Conservation (phyloP, 2,888 invertebrate genomes). For the Cheilosia grossa region DNA sequence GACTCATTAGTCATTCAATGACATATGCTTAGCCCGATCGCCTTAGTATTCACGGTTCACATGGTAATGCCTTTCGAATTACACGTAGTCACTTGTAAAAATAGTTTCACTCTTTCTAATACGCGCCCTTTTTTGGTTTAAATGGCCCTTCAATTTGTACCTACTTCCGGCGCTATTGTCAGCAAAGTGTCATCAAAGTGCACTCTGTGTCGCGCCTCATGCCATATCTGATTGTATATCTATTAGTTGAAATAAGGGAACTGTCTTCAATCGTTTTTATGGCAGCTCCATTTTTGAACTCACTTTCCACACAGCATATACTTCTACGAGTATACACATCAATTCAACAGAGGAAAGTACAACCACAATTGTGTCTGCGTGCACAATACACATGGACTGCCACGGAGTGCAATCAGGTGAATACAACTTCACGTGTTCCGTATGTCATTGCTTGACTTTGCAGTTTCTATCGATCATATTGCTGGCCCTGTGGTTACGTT, state of each 20-base stretch:
- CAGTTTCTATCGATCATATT: constrained; percentile 65
- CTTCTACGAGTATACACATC: too few species aligned
- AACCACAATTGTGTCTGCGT: constrained; percentile 9
- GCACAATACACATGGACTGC: constrained; percentile 12
- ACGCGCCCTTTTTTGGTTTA: constrained; percentile 23
- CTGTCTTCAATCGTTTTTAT: constrained; percentile 16
- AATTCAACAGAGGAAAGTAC: constrained; percentile 12
- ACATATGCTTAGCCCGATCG: constrained; percentile 3
- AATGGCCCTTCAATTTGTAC: constrained; percentile 60
- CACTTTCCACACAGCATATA: too few species aligned
- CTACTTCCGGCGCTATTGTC: constrained; percentile 49
- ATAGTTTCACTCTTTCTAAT: constrained; percentile 13
- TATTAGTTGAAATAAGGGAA: constrained; percentile 31
- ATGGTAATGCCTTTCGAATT: constrained; percentile 17
- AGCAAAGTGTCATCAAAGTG: constrained; percentile 11
- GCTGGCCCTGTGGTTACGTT: constrained; percentile 21
- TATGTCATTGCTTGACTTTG: constrained; percentile 57
- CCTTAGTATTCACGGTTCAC: not conserved
- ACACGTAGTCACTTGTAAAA: constrained; percentile 5
- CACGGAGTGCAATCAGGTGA: constrained; percentile 61
- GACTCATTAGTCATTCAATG: constrained; percentile 33
- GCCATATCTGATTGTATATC: not conserved
- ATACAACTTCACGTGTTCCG: constrained; percentile 54
- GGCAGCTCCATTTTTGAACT: constrained; percentile 7
- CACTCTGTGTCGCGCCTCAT: constrained; percentile 27